phyloP scores from a whole-genome alignment of 1,140 invertebrate genomes.

The Macrobrachium nipponense region DNA sequence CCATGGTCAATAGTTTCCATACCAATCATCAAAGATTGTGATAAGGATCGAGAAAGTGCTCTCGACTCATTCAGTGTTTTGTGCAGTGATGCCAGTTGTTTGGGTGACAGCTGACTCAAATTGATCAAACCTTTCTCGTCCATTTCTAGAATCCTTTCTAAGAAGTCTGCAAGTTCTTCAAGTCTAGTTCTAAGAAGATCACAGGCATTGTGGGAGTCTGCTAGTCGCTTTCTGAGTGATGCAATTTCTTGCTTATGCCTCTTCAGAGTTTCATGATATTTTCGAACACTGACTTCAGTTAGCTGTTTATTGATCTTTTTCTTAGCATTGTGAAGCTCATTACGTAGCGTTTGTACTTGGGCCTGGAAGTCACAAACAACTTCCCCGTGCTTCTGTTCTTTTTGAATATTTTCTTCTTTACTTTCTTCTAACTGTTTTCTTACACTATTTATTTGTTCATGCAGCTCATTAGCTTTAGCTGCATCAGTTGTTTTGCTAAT shows the following conservation, averaged over 20 bases:
- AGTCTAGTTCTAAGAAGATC: slow-evolving; percentile 75
- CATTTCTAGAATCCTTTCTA: slow-evolving; percentile 78
- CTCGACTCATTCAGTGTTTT: slow-evolving; percentile 73
- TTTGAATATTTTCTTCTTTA: slow-evolving; percentile 18
- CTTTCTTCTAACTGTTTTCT: slow-evolving; percentile 12
- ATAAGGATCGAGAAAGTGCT: slow-evolving; percentile 73
- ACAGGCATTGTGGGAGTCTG: slow-evolving; percentile 77
- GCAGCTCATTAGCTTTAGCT: not conserved
- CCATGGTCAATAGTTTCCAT: slow-evolving; percentile 61
- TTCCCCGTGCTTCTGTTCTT: slow-evolving; percentile 8
- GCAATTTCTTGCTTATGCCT: slow-evolving; percentile 63
- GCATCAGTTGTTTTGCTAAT: not conserved
- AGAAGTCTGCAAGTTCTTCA: slow-evolving; percentile 78
- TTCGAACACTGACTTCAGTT: slow-evolving; percentile 28
- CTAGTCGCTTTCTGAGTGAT: slow-evolving; percentile 62
- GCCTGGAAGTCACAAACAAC: slow-evolving; percentile 26
- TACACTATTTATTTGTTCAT: not conserved
- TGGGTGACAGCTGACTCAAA: slow-evolving; percentile 70
- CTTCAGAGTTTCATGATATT: slow-evolving; percentile 58
- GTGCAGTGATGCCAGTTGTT: slow-evolving; percentile 71
- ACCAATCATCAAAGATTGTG: slow-evolving; percentile 66
- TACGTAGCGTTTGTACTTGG: slow-evolving; percentile 38
- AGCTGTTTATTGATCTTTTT: slow-evolving; percentile 39
- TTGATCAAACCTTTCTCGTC: slow-evolving; percentile 69
- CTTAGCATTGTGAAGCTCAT: slow-evolving; percentile 48